These are phyloP conservation scores for Eupeodes latifasciatus DNA, from an alignment of 2,888 invertebrate genomes.

Conservation along the genomic window DNA sequence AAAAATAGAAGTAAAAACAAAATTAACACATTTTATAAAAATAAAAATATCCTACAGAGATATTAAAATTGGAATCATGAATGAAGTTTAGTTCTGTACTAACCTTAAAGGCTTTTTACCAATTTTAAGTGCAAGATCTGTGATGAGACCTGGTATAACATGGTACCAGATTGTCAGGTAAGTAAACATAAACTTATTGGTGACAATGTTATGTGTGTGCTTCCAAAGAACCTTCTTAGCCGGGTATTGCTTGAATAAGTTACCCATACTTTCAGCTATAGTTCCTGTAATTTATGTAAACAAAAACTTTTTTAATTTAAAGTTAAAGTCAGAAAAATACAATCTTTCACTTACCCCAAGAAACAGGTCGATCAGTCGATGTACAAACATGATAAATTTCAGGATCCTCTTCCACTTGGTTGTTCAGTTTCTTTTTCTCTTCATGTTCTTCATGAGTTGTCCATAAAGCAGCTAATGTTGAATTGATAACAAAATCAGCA, in stretches of 20 bases:
- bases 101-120: conserved; percentile 55
- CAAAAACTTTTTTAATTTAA: no score
- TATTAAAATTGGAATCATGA: not conserved
- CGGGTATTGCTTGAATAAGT: conserved; percentile 56
- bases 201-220: conserved; percentile 66
- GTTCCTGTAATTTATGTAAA: conserved; percentile 40
- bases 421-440: not conserved
- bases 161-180: conserved; percentile 77
- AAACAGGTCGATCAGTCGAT: conserved; percentile 69
- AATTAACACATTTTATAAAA: not conserved
- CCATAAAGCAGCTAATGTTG: conserved; percentile 78
- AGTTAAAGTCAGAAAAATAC: no score
- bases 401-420: conserved; percentile 52
- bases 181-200: conserved; percentile 64
- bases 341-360: conserved; percentile 60
- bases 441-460: conserved; percentile 67
- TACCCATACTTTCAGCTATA: conserved; percentile 41
- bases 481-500: conserved; percentile 79
- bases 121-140: conserved; percentile 66
- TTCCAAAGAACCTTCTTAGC: conserved; percentile 72
- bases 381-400: conserved; percentile 75
- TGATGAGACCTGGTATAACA: conserved; percentile 75
- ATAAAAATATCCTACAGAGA: no score
- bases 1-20: conserved; percentile 23
- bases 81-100: not conserved